phyloP scores from a whole-genome alignment of 2,888 invertebrate genomes.

The Scaptomyza polygonia region DNA sequence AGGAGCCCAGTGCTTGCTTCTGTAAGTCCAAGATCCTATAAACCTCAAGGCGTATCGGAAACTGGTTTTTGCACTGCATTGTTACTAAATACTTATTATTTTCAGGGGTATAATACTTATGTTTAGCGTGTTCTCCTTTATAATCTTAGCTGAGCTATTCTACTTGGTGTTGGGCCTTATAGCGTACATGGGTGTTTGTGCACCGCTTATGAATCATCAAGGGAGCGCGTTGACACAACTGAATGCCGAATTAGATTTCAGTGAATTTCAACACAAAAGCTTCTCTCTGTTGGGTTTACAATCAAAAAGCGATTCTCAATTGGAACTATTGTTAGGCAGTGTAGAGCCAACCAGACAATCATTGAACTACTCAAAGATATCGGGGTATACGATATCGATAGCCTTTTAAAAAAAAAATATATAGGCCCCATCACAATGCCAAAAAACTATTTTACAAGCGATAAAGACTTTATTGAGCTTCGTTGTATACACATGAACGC shows the following conservation, averaged over 20 bases:
- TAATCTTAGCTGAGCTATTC: conserved; percentile 1
- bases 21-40: neutral
- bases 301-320: neutral
- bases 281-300: too few relatives aligned
- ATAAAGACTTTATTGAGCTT: too few relatives aligned
- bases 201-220: neutral
- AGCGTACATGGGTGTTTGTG: neutral
- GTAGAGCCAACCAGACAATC: neutral
- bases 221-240: neutral
- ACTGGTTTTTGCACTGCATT: neutral
- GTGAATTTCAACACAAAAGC: neutral
- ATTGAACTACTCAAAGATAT: neutral
- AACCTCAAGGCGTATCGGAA: neutral
- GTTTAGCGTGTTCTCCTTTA: neutral
- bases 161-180: neutral
- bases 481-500: too few relatives aligned
- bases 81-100: too few relatives aligned
- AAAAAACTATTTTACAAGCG: too few relatives aligned
- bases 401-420: conserved; percentile 29
- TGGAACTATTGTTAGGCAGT: neutral
- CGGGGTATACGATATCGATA: conserved; percentile 14
- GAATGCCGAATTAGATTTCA: neutral
- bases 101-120: neutral
- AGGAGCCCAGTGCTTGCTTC: neutral
- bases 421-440: too few relatives aligned